Evolutionary conservation across 1,140 invertebrate genomes (phyloP).

Genomic region (Solen grandis): DNA sequence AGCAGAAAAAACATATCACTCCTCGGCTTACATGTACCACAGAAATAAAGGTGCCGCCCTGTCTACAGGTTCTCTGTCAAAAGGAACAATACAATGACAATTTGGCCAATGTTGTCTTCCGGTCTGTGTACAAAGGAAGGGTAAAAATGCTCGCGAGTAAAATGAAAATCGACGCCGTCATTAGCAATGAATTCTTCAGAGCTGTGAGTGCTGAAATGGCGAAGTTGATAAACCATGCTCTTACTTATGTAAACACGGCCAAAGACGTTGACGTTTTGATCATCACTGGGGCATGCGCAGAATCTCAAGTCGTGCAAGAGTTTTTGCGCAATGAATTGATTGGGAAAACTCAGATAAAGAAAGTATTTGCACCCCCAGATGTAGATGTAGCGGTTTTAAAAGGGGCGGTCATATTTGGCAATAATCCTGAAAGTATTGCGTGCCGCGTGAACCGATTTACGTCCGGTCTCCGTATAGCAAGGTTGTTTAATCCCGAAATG

Average conservation of each 20-base stretch:
- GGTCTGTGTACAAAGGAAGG: conserved; percentile 39
- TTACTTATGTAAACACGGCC: conserved; percentile 6
- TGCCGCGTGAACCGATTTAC: conserved; percentile 37
- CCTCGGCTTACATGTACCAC: conserved; percentile 8
- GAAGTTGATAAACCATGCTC: conserved; percentile 22
- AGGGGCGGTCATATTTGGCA: conserved; percentile 46
- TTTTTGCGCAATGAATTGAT: conserved; percentile 41
- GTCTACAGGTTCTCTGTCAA: conserved; percentile 31
- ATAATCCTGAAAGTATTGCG: conserved; percentile 24
- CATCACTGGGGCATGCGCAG: conserved; percentile 35
- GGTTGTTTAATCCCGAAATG: conserved; percentile 44
- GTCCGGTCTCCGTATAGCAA: conserved; percentile 16
- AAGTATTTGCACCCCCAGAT: conserved; percentile 44
- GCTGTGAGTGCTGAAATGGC: conserved; percentile 37
- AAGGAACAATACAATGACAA: conserved; percentile 46
- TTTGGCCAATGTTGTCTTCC: conserved; percentile 27
- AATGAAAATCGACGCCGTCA: conserved; percentile 36
- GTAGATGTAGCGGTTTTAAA: conserved; percentile 42
- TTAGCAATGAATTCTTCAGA: conserved; percentile 51
- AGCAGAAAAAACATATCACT: conserved; percentile 25
- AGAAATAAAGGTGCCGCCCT: conserved; percentile 36
- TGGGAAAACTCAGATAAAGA: conserved; percentile 39
- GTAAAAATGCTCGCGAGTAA: conserved; percentile 27
- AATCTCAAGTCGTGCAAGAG: conserved; percentile 51
- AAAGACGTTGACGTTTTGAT: conserved; percentile 28